Evolutionary conservation across 2,888 invertebrate genomes (phyloP), one percentile per base, ranked within the genome.

Genomic region (Bugula neritina): DNA sequence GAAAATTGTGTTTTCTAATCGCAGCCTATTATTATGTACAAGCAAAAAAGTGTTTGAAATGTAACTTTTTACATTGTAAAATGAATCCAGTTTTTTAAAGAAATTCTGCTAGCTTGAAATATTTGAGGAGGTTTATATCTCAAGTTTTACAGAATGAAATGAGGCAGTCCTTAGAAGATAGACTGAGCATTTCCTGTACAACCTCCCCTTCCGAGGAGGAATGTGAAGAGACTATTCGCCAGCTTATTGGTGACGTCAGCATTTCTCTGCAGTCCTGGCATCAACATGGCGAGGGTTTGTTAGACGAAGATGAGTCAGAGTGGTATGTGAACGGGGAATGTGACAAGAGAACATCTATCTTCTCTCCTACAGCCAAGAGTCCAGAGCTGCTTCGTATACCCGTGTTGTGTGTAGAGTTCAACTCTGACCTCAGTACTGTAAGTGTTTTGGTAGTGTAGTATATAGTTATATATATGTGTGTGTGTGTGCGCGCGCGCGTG

Each of bases 391-490:
- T 57, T 3, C 10, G n/a, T 29, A 5, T 23, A 57, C 57, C 72
- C 10, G 35, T 23, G 31, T 17, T 63, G 10, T 63, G 63, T 43
- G 25, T 69, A 21, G 72, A 72, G 63, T 63, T 72, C 13, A 31
- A 63, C 34, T 72, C 63, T 27, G 35, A 54, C 34, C 58, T 57
- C n/a, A 23, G 35, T 31, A 72, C 34, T 31, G 63, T 63, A 21
- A 43, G 63, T 72, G 35, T 43, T 10, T 43, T 43, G 5, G 43
- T 43, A 43, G 43, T 17, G n/a, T n/a, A n/a, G n/a, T n/a, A n/a
- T n/a, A n/a, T n/a, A n/a, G n/a, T n/a, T n/a, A n/a, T n/a, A n/a
- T n/a, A n/a, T n/a, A n/a, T n/a, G n/a, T n/a, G n/a, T n/a, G n/a
- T n/a, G n/a, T n/a, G n/a, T n/a, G n/a, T n/a, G n/a, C n/a, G n/a